Base-by-base conservation (phyloP, 2,797 vertebrate genomes). In the Spizella passerina region DNA sequence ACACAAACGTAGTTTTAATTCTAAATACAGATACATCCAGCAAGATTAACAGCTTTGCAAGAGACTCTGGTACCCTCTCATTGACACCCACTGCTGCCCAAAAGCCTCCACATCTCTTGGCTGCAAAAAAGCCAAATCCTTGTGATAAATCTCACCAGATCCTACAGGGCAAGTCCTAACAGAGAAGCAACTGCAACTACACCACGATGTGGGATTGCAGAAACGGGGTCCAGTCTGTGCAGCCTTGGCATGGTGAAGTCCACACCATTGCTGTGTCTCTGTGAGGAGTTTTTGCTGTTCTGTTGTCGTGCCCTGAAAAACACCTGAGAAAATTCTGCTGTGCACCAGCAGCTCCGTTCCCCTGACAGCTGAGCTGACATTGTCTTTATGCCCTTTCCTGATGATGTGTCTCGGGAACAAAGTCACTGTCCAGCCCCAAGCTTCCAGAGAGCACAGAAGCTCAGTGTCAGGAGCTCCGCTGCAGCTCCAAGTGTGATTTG, bases 1-100 rank as follows among this genome's bases (percentile, higher is more conserved):
- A 87, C 64, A 93, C 88, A 96, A 91, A 82, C 80, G 88, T 0
- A 64, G 88, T 5, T 93, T 78, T 95, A 90, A 88, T 92, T 90
- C 81, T 71, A 82, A 85, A 87, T 75, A 75, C 83, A 92, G 88
- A 91, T 75, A 68, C 65, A 93, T 75, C 41, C 75, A 75, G 53
- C 1, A 6, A 80, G 81, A 90, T 93, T 78, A 93, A 61, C 60
- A 85, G 75, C 43, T 85, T 61, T 85, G 78, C n/a, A 59, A 55
- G 53, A 87, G 60, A 20, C 41, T 70, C 78, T 76, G 41, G 29
- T 59, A 70, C 63, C 65, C 73, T 56, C 50, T 82, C 84, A 56
- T 53, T 73, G 71, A 50, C 44, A 92, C 39, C 88, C 56, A 64
- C n/a, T n/a, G 49, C 78, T 91, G 61, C 53, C 78, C 21, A 24